These are phyloP conservation scores for Odontomyia ornata DNA, from an alignment of 2,888 invertebrate genomes.

Conservation along the genomic window DNA sequence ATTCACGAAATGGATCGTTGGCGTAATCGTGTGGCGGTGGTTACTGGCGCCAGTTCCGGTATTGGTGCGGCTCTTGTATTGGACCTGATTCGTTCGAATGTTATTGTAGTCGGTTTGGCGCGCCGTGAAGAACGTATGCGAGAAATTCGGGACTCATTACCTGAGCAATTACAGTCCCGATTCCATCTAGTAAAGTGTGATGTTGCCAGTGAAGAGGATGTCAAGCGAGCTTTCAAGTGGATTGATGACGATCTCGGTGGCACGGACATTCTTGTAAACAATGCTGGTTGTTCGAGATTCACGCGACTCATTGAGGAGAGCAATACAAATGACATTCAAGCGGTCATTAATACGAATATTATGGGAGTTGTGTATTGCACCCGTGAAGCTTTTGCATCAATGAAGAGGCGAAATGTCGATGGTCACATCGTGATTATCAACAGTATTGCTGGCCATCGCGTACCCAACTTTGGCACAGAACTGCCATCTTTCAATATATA, in stretches of 20 bases:
- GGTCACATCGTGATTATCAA: slow-evolving; percentile 67
- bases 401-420: slow-evolving; percentile 63
- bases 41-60: slow-evolving; percentile 72
- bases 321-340: slow-evolving; percentile 54
- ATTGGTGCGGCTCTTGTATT: slow-evolving; percentile 68
- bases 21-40: slow-evolving; percentile 70
- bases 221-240: slow-evolving; percentile 66
- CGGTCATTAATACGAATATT: slow-evolving; percentile 64
- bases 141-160: slow-evolving; percentile 54
- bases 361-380: slow-evolving; percentile 65
- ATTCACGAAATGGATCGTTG: slow-evolving; percentile 67
- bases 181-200: slow-evolving; percentile 65
- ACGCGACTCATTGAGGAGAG: slow-evolving; percentile 56
- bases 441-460: slow-evolving; percentile 59
- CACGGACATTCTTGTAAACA: slow-evolving; percentile 70
- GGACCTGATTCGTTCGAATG: slow-evolving; percentile 65
- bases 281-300: slow-evolving; percentile 65
- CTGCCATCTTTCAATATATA: slow-evolving; percentile 58
- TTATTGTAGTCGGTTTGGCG: slow-evolving; percentile 68
- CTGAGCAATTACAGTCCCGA: slow-evolving; percentile 54
- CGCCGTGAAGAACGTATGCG: slow-evolving; percentile 65
- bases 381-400: slow-evolving; percentile 65
- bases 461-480: slow-evolving; percentile 57
- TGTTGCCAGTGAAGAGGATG: slow-evolving; percentile 66
- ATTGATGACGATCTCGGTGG: slow-evolving; percentile 67